phyloP scores from a whole-genome alignment of 2,888 invertebrate genomes.

The Pyralis farinalis region DNA sequence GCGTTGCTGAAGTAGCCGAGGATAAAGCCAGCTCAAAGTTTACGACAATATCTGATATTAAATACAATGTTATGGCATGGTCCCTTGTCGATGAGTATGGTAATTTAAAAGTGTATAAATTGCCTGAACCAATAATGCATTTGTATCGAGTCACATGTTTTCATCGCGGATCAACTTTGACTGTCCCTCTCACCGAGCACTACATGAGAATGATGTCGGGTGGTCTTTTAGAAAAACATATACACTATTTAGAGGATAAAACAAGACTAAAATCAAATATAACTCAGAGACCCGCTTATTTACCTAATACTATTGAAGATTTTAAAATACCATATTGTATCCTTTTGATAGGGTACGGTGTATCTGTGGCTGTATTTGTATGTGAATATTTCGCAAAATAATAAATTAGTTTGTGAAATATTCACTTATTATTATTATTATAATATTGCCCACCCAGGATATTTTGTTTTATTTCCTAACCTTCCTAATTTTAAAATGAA shows the following conservation, averaged over 20 bases:
- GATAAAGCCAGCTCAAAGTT: not conserved
- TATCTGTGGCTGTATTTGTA: not conserved
- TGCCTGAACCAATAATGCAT: not conserved
- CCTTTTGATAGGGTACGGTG: not conserved
- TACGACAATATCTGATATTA: conserved; percentile 2
- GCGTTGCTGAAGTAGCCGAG: not conserved
- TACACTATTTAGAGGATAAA: not conserved
- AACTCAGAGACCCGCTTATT: not conserved
- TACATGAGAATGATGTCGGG: not conserved
- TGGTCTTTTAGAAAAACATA: not conserved
- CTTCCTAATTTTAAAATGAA: too few relatives aligned
- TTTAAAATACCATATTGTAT: not conserved
- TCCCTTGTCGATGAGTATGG: not conserved
- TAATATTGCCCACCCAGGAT: too few relatives aligned
- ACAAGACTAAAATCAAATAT: not conserved
- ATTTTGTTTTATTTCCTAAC: too few relatives aligned
- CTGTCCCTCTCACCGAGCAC: not conserved
- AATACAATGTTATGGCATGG: conserved; percentile 1
- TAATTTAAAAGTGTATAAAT: not conserved
- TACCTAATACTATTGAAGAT: not conserved
- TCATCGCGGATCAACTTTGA: conserved; percentile 1
- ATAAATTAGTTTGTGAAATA: not conserved
- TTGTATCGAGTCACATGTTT: not conserved
- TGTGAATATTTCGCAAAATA: conserved; percentile 1
- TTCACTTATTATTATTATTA: too few relatives aligned